A percentile compares a stretch with the other conserved stretches of the same genome.
phyloP scores from a whole-genome alignment of 2,113 vertebrate species.

The Odocoileus virginianus region DNA sequence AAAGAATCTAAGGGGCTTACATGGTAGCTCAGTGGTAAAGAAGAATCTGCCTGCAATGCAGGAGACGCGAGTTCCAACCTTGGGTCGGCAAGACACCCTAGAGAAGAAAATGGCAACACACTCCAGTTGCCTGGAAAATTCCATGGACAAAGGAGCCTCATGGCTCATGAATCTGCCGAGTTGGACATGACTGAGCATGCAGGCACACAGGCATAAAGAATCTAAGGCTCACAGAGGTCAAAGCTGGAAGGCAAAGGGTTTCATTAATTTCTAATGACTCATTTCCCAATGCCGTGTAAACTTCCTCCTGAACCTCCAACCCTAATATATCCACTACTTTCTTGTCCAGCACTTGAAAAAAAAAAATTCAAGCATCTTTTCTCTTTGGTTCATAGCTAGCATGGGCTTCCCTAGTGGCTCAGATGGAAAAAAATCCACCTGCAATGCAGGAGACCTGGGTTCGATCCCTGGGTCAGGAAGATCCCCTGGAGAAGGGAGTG shows the following conservation, averaged over 20 bases:
- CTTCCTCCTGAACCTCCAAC: neutral
- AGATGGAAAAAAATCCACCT: neutral
- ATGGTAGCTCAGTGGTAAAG: neutral
- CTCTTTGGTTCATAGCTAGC: neutral
- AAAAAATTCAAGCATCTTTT: neutral
- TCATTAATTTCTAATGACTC: constrained; percentile 49
- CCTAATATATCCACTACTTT: neutral
- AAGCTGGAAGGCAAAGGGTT: neutral
- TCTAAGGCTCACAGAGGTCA: neutral
- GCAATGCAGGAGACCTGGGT: neutral
- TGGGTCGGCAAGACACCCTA: neutral
- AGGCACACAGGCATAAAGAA: neutral
- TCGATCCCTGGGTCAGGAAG: neutral
- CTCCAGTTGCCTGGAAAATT: neutral
- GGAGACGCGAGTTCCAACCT: neutral
- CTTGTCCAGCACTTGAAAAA: neutral
- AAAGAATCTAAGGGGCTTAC: neutral
- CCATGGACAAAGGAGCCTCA: neutral
- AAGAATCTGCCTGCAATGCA: neutral
- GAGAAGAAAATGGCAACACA: neutral
- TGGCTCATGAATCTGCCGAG: neutral
- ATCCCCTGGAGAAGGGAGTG: neutral
- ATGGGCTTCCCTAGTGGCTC: neutral
- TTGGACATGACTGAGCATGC: neutral
- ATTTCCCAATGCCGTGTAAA: neutral